phyloP scores from a whole-genome alignment of 2,888 invertebrate genomes.

The Caenorhabditis sinica region DNA sequence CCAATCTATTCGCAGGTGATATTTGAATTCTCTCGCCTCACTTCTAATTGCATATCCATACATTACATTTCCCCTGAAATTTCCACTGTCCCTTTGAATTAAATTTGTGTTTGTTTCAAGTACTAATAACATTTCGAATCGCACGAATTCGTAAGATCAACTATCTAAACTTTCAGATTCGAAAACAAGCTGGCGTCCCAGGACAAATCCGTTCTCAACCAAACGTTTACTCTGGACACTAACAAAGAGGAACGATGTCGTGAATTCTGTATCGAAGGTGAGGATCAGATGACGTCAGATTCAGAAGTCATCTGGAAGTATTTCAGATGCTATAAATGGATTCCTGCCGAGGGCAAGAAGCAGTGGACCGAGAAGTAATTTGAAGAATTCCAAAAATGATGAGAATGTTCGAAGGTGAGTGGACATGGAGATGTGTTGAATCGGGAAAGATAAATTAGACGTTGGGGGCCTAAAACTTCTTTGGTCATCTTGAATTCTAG shows the following conservation, averaged over 20 bases:
- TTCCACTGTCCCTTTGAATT: background rate
- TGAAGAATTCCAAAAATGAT: constrained; percentile 28
- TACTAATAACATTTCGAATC: background rate
- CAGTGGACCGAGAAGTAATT: constrained; percentile 65
- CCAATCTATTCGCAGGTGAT: constrained; percentile 15
- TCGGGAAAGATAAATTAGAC: no score
- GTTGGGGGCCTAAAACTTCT: background rate
- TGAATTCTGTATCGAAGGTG: constrained; percentile 69
- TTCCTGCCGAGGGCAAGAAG: constrained; percentile 70
- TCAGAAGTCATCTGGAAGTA: background rate
- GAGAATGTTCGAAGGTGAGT: constrained; percentile 61
- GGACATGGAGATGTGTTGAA: background rate
- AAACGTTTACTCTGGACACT: constrained; percentile 69
- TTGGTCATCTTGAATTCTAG: background rate
- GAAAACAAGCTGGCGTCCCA: constrained; percentile 71
- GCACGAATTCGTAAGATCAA: background rate
- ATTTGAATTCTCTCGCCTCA: background rate
- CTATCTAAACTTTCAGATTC: constrained; percentile 51
- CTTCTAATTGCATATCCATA: constrained; percentile 10
- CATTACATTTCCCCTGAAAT: background rate
- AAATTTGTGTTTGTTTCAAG: background rate
- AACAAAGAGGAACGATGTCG: constrained; percentile 63
- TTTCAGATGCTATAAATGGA: constrained; percentile 72
- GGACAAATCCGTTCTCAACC: constrained; percentile 70
- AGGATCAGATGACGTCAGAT: background rate